Evolutionary conservation across 2,888 invertebrate species (phyloP), one percentile per base, ranked within the genome.

Genomic region (Melieria crassipennis): DNA sequence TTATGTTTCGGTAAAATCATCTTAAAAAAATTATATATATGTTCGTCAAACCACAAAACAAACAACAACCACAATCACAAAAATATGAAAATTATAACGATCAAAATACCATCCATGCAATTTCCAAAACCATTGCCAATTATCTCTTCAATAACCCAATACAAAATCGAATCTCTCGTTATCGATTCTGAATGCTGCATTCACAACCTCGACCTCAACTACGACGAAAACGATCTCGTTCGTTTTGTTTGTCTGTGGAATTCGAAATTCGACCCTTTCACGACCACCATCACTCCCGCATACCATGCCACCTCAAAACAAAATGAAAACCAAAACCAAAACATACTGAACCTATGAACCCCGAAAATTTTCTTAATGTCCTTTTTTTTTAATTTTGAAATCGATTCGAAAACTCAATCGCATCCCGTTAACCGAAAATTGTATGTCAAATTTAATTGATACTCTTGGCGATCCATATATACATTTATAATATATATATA

Each of bases 1-100:
- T 82, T 84, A 79, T 83, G 84, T 85, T 86, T 82, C 82, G 82
- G 80, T 82, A 80, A 80, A 78, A 78, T 76, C 79, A 80, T 79
- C 81, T 81, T 84, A 79, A 83, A 84, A 84, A 85, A 85, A 84
- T 85, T 84, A 85, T 85, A 86, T 84, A 85, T 85, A 86, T 86
- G 83, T 85, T 85, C 84, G 85, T 85, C 84, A 85, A 84, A 81
- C 68, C 73, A 73, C 73, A 75, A 75, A 72, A 73, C 67, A 65
- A 71, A 71, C 68, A 67, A 56, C 58, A 67, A 71, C 67, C 50
- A 70, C 67, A 71, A 64, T 66, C 60, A 73, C 72, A 77, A 61
- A 65, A 71, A 73, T 68, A 65, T 74, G 72, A 74, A 76, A 74
- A 76, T 77, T 77, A 65, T 69, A 68, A 76, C 67, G 56, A 63